Conservation (phyloP, 2,797 vertebrate genomes). For the Dallia pectoralis region DNA sequence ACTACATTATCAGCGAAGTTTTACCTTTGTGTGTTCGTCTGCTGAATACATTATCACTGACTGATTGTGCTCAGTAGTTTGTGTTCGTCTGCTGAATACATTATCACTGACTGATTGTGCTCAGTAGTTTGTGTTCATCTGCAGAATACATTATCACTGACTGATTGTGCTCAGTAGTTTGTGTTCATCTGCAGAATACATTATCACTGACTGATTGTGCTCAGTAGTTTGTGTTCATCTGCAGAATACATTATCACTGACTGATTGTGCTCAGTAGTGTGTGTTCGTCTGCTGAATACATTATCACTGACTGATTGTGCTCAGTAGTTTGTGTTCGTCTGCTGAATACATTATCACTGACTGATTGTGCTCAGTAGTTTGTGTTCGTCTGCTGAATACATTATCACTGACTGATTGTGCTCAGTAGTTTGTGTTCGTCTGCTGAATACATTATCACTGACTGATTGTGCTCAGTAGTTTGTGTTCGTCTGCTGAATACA, state of each 20-base stretch:
- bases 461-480: constrained; percentile 45
- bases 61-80: constrained; percentile 45
- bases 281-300: constrained; percentile 29
- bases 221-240: constrained; percentile 46
- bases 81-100: constrained; percentile 29
- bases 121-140: constrained; percentile 46
- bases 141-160: constrained; percentile 28
- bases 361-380: constrained; percentile 45
- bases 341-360: constrained; percentile 27
- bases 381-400: constrained; percentile 29
- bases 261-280: constrained; percentile 45
- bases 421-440: constrained; percentile 46
- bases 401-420: constrained; percentile 34
- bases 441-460: constrained; percentile 27
- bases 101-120: constrained; percentile 34
- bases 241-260: constrained; percentile 28
- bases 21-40: not conserved
- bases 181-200: constrained; percentile 30
- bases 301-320: constrained; percentile 34
- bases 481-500: constrained; percentile 29
- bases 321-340: constrained; percentile 46
- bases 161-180: constrained; percentile 45
- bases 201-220: constrained; percentile 34
- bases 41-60: constrained; percentile 27
- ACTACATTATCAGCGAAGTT: too few species aligned